These are phyloP conservation scores for Melieria picta DNA, from an alignment of 2,888 invertebrate genomes.

Conservation along the genomic window DNA sequence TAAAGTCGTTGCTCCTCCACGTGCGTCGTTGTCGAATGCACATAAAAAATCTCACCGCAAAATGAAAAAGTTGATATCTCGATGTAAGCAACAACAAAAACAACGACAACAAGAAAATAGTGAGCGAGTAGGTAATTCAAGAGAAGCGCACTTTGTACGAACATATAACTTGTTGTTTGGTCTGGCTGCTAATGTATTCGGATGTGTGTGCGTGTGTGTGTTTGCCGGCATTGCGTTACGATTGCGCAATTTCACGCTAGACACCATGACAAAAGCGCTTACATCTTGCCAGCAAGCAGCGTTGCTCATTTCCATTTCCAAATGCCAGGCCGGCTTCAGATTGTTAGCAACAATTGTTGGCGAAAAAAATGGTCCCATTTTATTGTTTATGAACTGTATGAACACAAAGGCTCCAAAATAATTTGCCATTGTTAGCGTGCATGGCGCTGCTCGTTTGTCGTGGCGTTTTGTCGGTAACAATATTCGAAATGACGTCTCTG, in stretches of 20 bases:
- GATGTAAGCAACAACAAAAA: not conserved
- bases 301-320: not conserved
- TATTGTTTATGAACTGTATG: slow-evolving; percentile 4
- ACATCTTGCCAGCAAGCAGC: not conserved
- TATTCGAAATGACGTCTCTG: no score
- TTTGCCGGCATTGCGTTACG: not conserved
- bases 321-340: not conserved
- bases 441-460: no score
- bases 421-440: no score
- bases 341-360: slow-evolving; percentile 1
- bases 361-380: not conserved
- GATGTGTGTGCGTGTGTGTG: no score
- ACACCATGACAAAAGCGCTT: not conserved
- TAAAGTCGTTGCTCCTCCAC: no score
- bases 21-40: no score
- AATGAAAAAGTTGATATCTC: no score
- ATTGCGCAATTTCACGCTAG: not conserved
- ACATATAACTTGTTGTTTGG: no score
- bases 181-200: no score
- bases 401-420: not conserved
- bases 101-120: not conserved
- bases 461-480: no score
- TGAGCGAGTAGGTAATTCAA: not conserved
- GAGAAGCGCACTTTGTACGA: not conserved
- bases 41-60: no score